Conservation (phyloP, 2,113 vertebrate species). For the Raja brachyura region DNA sequence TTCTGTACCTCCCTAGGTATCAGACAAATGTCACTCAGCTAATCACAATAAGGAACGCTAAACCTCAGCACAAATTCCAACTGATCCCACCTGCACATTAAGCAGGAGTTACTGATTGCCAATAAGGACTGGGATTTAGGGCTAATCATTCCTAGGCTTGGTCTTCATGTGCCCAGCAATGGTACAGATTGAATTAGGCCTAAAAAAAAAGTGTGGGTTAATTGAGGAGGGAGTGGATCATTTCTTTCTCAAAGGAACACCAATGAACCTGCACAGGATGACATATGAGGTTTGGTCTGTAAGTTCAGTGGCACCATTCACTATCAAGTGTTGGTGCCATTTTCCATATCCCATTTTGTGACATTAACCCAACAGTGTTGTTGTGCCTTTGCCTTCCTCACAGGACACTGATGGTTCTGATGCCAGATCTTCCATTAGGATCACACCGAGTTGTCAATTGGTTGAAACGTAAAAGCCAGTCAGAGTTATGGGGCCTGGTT, state of each 20-base stretch:
- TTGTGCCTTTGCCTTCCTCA: neutral
- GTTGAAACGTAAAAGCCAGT: conserved; percentile 57
- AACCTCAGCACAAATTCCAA: neutral
- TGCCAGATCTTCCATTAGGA: conserved; percentile 42
- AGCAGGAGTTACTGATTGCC: neutral
- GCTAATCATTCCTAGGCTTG: neutral
- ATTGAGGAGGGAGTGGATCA: neutral
- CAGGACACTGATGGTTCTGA: conserved; percentile 54
- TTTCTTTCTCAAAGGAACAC: neutral
- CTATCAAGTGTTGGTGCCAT: too few relatives aligned
- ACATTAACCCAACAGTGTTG: neutral
- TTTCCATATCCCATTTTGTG: neutral
- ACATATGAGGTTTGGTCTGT: neutral
- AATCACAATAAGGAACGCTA: neutral
- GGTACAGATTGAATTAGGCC: too few relatives aligned
- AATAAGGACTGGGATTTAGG: neutral
- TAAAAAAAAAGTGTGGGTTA: too few relatives aligned
- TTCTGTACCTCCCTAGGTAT: neutral
- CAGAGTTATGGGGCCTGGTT: conserved; percentile 51
- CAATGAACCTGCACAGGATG: neutral
- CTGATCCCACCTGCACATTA: neutral
- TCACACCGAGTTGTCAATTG: conserved; percentile 41
- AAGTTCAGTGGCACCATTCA: neutral
- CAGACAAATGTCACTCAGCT: neutral
- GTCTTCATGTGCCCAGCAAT: neutral